phyloP scores from a whole-genome alignment of 2,888 invertebrate species.

The Matsumyia berberina region DNA sequence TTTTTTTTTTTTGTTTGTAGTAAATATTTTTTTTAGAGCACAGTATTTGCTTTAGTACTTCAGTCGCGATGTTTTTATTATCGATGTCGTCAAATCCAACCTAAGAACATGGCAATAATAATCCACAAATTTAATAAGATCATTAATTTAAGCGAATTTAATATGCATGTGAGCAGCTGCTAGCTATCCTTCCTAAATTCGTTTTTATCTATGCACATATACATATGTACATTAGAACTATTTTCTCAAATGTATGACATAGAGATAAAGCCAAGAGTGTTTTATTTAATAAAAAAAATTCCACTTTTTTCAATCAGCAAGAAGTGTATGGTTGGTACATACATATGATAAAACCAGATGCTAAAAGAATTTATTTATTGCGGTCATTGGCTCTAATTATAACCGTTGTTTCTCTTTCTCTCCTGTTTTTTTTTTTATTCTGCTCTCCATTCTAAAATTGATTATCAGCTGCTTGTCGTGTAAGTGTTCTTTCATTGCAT shows the following conservation, averaged over 20 bases:
- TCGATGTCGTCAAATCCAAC: not conserved
- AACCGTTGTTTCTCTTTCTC: conserved; percentile 28
- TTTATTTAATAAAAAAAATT: conserved; percentile 20
- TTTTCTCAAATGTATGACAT: not conserved
- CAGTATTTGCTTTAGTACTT: conserved; percentile 6
- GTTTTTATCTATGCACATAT: not conserved
- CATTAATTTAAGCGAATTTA: too few relatives aligned
- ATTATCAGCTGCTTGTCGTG: conserved; percentile 25
- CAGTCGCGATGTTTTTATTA: not conserved
- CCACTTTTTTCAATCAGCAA: conserved; percentile 12
- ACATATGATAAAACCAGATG: conserved; percentile 35
- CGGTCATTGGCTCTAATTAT: conserved; percentile 57
- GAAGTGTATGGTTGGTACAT: conserved; percentile 15
- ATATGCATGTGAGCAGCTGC: too few relatives aligned
- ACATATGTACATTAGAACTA: too few relatives aligned
- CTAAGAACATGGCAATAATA: not conserved
- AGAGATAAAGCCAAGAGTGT: not conserved
- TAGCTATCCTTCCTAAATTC: too few relatives aligned
- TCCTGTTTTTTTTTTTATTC: conserved; percentile 16
- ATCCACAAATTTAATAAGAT: too few relatives aligned
- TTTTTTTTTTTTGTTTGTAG: not conserved
- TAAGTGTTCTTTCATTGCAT: conserved; percentile 10
- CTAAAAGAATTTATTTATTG: conserved; percentile 44
- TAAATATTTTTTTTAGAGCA: conserved; percentile 9
- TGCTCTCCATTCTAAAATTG: conserved; percentile 19